Percentiles rank a stretch among this genome's conserved stretches.
phyloP scores from a whole-genome alignment of 1,140 invertebrate genomes.

The Drosophila azteca region DNA sequence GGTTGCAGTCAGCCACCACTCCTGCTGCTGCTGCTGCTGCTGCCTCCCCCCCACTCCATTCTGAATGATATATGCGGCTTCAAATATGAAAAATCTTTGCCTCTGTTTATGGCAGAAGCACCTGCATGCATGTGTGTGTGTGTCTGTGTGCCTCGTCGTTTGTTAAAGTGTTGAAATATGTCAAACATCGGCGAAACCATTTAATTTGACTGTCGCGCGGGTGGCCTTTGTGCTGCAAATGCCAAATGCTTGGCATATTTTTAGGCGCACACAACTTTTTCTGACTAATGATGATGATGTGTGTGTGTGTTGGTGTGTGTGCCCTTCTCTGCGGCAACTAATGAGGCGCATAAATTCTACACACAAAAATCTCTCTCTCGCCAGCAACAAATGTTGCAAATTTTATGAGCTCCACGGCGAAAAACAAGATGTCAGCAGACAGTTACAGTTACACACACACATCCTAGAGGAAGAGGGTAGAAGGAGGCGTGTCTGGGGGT shows the following conservation, averaged over 20 bases:
- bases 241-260: conserved; percentile 76
- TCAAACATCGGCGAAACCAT: conserved; percentile 77
- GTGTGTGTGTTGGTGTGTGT: conserved; percentile 12
- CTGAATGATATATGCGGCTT: conserved; percentile 75
- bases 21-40: neutral
- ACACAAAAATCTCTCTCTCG: conserved; percentile 49
- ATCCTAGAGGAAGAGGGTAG: neutral
- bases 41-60: neutral
- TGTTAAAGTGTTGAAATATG: conserved; percentile 76
- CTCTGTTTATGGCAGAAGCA: conserved; percentile 38
- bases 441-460: conserved; percentile 18
- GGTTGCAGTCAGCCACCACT: conserved; percentile 37
- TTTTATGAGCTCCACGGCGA: conserved; percentile 69
- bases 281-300: conserved; percentile 81
- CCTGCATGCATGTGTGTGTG: conserved; percentile 24
- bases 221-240: conserved; percentile 42
- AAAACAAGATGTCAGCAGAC: conserved; percentile 64
- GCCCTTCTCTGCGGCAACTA: conserved; percentile 53
- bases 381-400: conserved; percentile 66
- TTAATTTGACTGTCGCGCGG: conserved; percentile 63
- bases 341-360: conserved; percentile 83
- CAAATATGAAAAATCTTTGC: conserved; percentile 76
- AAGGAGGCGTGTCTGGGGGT: too few species aligned
- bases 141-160: conserved; percentile 9
- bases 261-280: conserved; percentile 66